Base-by-base conservation (phyloP, 2,888 invertebrate species). In the Ecliptopera silaceata region DNA sequence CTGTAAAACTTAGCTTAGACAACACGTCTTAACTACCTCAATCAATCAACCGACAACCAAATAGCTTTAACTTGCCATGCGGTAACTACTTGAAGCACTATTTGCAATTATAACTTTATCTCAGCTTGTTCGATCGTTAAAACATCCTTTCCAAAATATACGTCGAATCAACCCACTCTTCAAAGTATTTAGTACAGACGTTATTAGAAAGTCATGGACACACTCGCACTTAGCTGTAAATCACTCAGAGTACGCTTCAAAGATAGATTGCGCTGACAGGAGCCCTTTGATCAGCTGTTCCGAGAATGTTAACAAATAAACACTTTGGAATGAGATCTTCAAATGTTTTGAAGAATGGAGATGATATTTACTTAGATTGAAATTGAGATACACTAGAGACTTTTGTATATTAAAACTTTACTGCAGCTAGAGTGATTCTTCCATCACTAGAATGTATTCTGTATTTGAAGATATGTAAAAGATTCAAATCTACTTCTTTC, bases 221-320 rank as follows among this genome's bases (percentile, higher is more conserved):
- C 48, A 26, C 36, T 46, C 22, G 15, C 36, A 17, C 48, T 48
- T 48, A 8, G 39, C 39, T 39, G 4, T 51, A 38, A 51, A 51
- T 51, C 51, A 44, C 10, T n/a, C 18, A 36, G 31, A 43, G 51
- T 36, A 17, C 51, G 44, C 38, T 51, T 51, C 51, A 51, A 52
- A 53, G 46, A 46, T 42, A 17, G 41, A 53, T 32, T 47, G 29
- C 15, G 44, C 26, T 13, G 53, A 47, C 41, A 46, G 17, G 12
- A 15, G 29, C 34, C 22, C 53, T 53, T 53, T 53, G 53, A 53
- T 46, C 53, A 46, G 46, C 41, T 32, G 31, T 15, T 47, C 46
- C 10, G 15, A 3, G 53, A 53, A 53, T 41, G 41, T 34, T 31
- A 32, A 20, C 45, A 46, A 52, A 52, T 46, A 45, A 52, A 52